Evolutionary conservation across 2,888 invertebrate genomes (phyloP).

Genomic region (Theristus sp.): DNA sequence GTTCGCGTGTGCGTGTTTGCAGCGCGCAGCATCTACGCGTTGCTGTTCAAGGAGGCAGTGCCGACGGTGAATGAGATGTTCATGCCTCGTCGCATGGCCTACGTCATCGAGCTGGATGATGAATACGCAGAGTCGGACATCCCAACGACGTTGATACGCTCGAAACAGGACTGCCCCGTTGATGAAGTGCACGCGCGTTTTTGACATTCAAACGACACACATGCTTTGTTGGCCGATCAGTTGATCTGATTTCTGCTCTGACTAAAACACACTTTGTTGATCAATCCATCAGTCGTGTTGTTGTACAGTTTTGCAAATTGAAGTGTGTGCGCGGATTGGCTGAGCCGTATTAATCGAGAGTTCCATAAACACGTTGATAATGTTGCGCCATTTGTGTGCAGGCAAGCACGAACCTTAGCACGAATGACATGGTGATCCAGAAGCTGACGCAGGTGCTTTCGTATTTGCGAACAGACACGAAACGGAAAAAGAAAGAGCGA

Average conservation of each 20-base stretch:
- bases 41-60: constrained; percentile 39
- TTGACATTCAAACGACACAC: too few species aligned
- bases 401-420: constrained; percentile 40
- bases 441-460: constrained; percentile 90
- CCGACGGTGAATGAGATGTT: constrained; percentile 55
- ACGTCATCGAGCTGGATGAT: constrained; percentile 72
- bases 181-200: constrained; percentile 37
- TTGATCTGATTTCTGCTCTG: too few species aligned
- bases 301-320: too few species aligned
- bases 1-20: too few species aligned
- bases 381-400: too few species aligned
- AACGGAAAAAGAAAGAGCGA: constrained; percentile 31
- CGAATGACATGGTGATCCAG: constrained; percentile 61
- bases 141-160: constrained; percentile 53
- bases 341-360: too few species aligned
- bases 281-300: too few species aligned
- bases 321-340: too few species aligned
- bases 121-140: constrained; percentile 69
- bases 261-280: too few species aligned
- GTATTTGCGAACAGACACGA: constrained; percentile 59
- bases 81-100: constrained; percentile 88
- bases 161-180: constrained; percentile 52
- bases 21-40: constrained; percentile 40
- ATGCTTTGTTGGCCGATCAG: too few species aligned
- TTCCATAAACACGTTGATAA: too few species aligned